Base-by-base conservation (phyloP, 2,113 vertebrate species). In the Vidua macroura region DNA sequence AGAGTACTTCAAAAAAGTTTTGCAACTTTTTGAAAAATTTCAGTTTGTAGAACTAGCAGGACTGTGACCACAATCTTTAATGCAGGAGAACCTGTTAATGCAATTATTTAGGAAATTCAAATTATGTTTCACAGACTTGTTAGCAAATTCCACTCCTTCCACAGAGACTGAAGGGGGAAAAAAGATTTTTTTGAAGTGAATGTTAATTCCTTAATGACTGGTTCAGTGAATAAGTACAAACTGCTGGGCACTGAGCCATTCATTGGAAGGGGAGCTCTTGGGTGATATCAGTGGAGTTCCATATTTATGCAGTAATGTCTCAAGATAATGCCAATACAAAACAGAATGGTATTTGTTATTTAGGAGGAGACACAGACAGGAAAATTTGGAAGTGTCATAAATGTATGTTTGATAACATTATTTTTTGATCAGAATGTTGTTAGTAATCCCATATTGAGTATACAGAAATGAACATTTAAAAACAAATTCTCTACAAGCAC, bases 321-420 rank as follows among this genome's bases (percentile, higher is more conserved):
- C 55, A 70, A 59, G 93, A 88, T 95, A 91, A 93, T 86, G 93
- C 94, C 94, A 96, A 59, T 94, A 63, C 59, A 70, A 74, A 96
- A 90, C 88, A 95, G 79, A 96, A 93, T 81, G 68, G 21, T 74
- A 81, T 63, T 88, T 92, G 63, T 60, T 90, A 95, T 86, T 95
- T 93, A 70, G 60, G 17, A 87, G n/a, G 82, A 74, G 64, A 67
- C 1, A 10, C 79, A 94, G 86, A 33, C 43, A 67, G 70, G 13
- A 81, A 83, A 83, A 77, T 68, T 94, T 90, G 67, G 90, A 96
- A 89, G 67, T 91, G 30, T 91, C 86, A 91, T 70, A 90, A 94
- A 86, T 56, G 55, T 80, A 43, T 95, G 85, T 97, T 96, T 93
- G 75, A 67, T 93, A 95, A 96, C 95, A 92, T 80, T 85, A 39